Evolutionary conservation across 1,140 invertebrate species (phyloP), one percentile per base, ranked within the genome.

Genomic region (Calephelis nemesis): DNA sequence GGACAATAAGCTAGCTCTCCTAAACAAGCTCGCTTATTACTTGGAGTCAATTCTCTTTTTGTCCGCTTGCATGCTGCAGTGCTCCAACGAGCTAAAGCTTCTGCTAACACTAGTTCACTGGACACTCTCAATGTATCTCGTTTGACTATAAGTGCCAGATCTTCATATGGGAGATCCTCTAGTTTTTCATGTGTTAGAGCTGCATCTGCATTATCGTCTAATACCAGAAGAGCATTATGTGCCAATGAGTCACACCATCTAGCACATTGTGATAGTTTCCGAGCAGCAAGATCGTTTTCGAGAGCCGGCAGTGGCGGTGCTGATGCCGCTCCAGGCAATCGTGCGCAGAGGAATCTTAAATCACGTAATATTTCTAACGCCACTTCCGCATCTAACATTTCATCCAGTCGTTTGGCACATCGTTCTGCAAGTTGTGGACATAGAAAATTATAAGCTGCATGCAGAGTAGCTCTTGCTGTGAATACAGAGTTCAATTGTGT

Each of bases 401-500:
- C 85, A 48, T 93, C 93, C 2, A 96, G 87, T 64, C 94, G 95
- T 8, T 92, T 83, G 4, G 95, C 93, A 65, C 95, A 95, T 10
- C 93, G 82, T 60, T 92, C 85, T 12, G 94, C 93, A 9, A 96
- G 87, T 45, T 92, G 93, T 2, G 93, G 92, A 67, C 95, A 95
- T 5, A 95, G 84, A 73, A 95, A 96, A 70, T 95, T 94, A 75
- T 95, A 94, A 7, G 95, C 94, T 1, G 94, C 94, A 75, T 95
- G 93, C 0, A 96, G 91, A 0, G 95, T 94, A 7, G 92, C 91
- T 13, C 95, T 84, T 9, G 95, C 94, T 0, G 94, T 95, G 1
- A 89, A 87, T 2, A 95, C 93, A 0, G 95, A 94, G 64, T 94
- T 93, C 40, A 96, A 92, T 45, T 93, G 90, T 7, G 95, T 93